phyloP scores from a whole-genome alignment of 2,888 invertebrate species.

The Yponomeuta evonymella region DNA sequence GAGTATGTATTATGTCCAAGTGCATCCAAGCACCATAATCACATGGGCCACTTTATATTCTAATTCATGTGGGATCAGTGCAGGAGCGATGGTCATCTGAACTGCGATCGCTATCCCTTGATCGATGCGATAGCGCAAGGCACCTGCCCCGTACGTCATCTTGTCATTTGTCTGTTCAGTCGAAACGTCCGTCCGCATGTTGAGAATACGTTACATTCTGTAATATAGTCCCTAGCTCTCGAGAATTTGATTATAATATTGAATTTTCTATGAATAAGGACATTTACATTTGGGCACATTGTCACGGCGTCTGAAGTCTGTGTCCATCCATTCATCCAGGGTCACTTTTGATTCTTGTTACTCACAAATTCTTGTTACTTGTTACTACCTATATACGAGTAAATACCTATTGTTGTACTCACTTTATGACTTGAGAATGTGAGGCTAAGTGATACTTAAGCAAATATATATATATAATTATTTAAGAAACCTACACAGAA shows the following conservation, averaged over 20 bases:
- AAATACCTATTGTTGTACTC: no score
- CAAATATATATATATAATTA: no score
- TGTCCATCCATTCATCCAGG: no score
- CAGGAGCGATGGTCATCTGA: constrained; percentile 21
- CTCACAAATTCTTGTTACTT: no score
- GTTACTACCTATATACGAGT: no score
- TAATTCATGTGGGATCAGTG: constrained; percentile 26
- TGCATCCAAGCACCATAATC: neutral
- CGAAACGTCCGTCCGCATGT: constrained; percentile 3
- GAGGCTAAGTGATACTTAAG: no score
- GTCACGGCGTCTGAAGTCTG: no score
- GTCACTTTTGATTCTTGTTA: no score
- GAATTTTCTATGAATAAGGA: no score
- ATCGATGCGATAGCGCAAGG: constrained; percentile 10
- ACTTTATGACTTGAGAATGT: no score
- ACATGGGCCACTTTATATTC: constrained; percentile 22
- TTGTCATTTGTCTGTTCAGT: constrained; percentile 20
- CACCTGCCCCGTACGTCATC: constrained; percentile 9
- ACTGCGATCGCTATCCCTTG: constrained; percentile 12
- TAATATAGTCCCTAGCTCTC: neutral
- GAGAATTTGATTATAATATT: neutral
- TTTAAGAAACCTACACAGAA: no score
- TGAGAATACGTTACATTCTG: neutral
- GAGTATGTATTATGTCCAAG: neutral
- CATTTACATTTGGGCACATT: no score